Conservation (phyloP, 2,888 invertebrate species). For the Drosophila niveifrons region DNA sequence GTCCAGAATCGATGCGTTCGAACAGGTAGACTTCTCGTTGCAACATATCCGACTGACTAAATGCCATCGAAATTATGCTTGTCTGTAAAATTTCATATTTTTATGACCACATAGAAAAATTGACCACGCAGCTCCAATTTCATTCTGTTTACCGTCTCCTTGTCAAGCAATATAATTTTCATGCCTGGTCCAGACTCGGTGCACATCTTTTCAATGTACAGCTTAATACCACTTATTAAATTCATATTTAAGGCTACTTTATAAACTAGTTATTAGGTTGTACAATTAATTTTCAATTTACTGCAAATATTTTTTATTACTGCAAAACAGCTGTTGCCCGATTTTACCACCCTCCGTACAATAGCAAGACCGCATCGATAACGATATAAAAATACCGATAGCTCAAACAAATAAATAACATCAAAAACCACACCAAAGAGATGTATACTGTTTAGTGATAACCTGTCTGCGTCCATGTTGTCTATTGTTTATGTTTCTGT, state of each 20-base stretch:
- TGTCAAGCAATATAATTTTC: conserved; percentile 99
- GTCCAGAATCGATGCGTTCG: conserved; percentile 92
- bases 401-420: too few relatives aligned
- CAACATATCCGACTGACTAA: conserved; percentile 98
- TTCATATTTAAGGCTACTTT: conserved; percentile 89
- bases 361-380: too few relatives aligned
- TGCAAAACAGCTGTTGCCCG: conserved; percentile 54
- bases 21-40: conserved; percentile 99
- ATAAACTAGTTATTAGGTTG: background rate
- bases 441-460: too few relatives aligned
- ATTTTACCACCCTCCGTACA: conserved; percentile 27
- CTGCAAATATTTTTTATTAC: conserved; percentile 35
- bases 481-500: too few relatives aligned
- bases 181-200: conserved; percentile 99
- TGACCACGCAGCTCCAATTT: conserved; percentile 9
- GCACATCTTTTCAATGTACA: conserved; percentile 98
- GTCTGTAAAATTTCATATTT: conserved; percentile 88
- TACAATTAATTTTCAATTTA: conserved; percentile 2
- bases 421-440: too few relatives aligned
- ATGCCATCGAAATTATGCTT: conserved; percentile 98
- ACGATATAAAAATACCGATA: too few relatives aligned
- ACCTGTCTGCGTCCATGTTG: too few relatives aligned
- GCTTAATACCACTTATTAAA: conserved; percentile 95
- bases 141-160: conserved; percentile 92
- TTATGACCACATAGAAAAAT: background rate